Evolutionary conservation across 2,797 vertebrate genomes (phyloP), one percentile per base, ranked within the genome.

Genomic region (Xyrichtys novacula): DNA sequence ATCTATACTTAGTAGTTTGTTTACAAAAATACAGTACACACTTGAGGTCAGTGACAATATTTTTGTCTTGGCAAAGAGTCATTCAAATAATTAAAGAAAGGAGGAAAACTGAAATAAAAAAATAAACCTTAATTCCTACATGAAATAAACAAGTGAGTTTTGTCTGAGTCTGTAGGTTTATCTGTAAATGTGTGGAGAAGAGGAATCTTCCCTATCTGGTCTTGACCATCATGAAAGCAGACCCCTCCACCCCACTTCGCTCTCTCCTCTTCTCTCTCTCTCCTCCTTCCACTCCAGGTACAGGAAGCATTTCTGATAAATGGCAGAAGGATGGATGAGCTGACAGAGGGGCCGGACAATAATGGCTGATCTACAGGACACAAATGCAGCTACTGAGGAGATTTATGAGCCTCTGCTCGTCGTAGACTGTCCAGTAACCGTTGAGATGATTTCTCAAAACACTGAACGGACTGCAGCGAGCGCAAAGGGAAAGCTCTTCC

Each of bases 331-430:
- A 97, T 95, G 95, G 95, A 98, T 97, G 96, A 95, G 95, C 96
- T 96, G 97, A 96, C 96, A 96, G 96, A 94, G 94, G 93, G 93
- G 94, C 95, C 90, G 94, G 95, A 97, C 96, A 96, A 97, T 97
- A 97, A 97, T 94, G 95, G 94, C 95, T 97, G 97, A 98, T 97
- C 95, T 97, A 98, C 94, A 96, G 95, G 95, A 97, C 96, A 95
- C 94, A 95, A 96, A 95, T 95, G 93, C 95, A 94, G 95, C 96
- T 96, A 95, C 94, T 94, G 88, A 78, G 89, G 94, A 96, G 96
- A 97, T 98, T 97, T 96, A 97, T 97, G 88, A 68, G 69, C 42
- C 90, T 91, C 92, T 76, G 92, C 94, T 90, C 93, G 92, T 94
- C 94, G 93, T 91, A 91, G 93, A 95, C 94, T 93, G 95, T 94